Evolutionary conservation across 2,888 invertebrate genomes (phyloP), one percentile per base, ranked within the genome.

Genomic region (Sphaerophoria taeniata): DNA sequence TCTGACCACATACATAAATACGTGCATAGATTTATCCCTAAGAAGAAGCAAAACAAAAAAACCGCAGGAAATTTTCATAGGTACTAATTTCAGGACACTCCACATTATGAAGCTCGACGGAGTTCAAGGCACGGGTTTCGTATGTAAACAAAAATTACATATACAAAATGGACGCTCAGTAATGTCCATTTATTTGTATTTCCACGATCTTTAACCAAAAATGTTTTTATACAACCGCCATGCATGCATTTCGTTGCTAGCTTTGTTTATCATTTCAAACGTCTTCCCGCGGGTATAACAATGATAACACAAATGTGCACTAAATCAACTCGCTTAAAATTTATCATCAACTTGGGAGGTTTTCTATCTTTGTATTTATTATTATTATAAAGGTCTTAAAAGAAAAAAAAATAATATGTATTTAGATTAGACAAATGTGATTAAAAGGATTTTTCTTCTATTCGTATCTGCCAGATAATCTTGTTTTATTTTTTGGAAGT

Each of bases 261-360:
- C 16, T 71, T 84, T 49, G 58, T 43, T 58, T 45, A 39, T 63
- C 45, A 43, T 12, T 11, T 33, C 53, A 34, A 74, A 84, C 79
- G 71, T 79, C 74, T 63, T 79, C 75, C 74, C 79, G 83, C 71
- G 74, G 74, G 83, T 75, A 70, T 75, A 69, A 36, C 45, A 63
- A 67, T 78, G 79, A 84, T 84, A 84, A 84, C 83, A 61, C 83
- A 84, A 79, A 84, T 79, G 83, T 84, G 83, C 83, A 84, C 83
- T 84, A 79, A 39, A 60, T 60, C 60, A 60, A 24, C 79, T 79
- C 79, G 47, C 79, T 79, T 71, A 45, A 79, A 75, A 84, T 84
- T 84, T 84, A 84, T 84, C 79, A 79, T 84, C 83, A 79, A 65
- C 83, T 75, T 74, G 83, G 83, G 83, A 84, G 83, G 74, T 60